A percentile compares a stretch with the other conserved stretches of the same genome.
phyloP scores from a whole-genome alignment of 2,888 invertebrate genomes.

The Argynnis bischoffii region DNA sequence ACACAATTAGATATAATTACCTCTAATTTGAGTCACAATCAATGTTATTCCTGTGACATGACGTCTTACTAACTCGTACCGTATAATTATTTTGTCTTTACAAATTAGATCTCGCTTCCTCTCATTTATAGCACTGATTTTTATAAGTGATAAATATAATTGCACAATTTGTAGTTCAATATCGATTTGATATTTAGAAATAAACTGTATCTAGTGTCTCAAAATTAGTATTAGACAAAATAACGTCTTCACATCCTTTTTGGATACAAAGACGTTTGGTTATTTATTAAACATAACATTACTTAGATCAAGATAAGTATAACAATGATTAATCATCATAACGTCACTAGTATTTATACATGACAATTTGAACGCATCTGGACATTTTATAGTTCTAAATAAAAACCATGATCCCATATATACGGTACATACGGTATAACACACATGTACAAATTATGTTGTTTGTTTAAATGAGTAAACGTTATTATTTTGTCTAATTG shows the following conservation, averaged over 20 bases:
- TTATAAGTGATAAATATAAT: not conserved
- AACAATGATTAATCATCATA: constrained; percentile 13
- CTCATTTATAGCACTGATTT: constrained; percentile 30
- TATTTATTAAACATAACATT: not conserved
- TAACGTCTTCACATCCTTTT: not conserved
- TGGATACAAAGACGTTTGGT: not conserved
- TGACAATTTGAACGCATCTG: constrained; percentile 38
- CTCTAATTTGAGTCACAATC: constrained; percentile 75
- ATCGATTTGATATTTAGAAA: not conserved
- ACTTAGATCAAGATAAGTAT: constrained; percentile 1
- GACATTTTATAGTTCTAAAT: constrained; percentile 51
- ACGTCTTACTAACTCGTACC: constrained; percentile 56
- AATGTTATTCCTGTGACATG: constrained; percentile 69
- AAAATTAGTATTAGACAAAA: no score
- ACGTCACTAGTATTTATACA: constrained; percentile 23
- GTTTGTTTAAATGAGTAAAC: constrained; percentile 48
- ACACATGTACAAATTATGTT: constrained; percentile 52
- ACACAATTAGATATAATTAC: constrained; percentile 79
- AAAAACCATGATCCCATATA: constrained; percentile 60
- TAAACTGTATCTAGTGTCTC: not conserved
- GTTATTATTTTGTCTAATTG: constrained; percentile 71
- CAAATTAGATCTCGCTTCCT: constrained; percentile 61
- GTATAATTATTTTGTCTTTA: constrained; percentile 68
- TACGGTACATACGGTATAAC: constrained; percentile 42
- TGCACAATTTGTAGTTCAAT: not conserved